phyloP scores from a whole-genome alignment of 2,888 invertebrate species.

The Gerris lacustris region DNA sequence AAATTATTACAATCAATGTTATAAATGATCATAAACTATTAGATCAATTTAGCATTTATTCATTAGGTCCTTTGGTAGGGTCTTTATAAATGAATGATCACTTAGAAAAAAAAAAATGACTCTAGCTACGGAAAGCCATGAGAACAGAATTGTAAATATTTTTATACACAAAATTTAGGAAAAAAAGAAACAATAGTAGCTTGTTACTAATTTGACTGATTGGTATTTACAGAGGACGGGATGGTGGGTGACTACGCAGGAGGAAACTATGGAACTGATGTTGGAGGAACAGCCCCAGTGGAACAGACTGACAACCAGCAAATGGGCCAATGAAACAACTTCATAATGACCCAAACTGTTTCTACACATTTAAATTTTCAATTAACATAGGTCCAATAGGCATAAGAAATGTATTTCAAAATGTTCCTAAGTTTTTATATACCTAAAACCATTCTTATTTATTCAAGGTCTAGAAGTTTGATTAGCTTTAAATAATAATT shows the following conservation, averaged over 20 bases:
- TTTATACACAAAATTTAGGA: too few species aligned
- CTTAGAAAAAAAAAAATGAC: too few species aligned
- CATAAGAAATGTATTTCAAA: too few species aligned
- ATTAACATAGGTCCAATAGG: neutral
- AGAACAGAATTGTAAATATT: too few species aligned
- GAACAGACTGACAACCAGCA: neutral
- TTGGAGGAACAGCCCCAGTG: conserved; percentile 20
- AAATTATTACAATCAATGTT: too few species aligned
- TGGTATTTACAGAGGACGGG: conserved; percentile 22
- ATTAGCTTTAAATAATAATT: too few species aligned
- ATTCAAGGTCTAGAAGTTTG: neutral
- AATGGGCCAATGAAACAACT: neutral
- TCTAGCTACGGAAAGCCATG: too few species aligned
- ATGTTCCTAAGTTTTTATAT: neutral
- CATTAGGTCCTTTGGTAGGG: too few species aligned
- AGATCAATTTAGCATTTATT: too few species aligned
- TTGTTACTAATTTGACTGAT: neutral
- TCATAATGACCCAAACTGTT: neutral
- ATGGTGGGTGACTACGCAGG: conserved; percentile 22
- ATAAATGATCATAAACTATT: too few species aligned
- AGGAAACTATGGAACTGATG: conserved; percentile 15
- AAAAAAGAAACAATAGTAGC: too few species aligned
- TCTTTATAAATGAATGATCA: too few species aligned
- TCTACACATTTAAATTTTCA: neutral
- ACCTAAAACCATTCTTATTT: neutral